Evolutionary conservation across 37 sponge, comb jelly and placozoan genomes (phyloP).

Genomic region (Bolinopsis microptera): DNA sequence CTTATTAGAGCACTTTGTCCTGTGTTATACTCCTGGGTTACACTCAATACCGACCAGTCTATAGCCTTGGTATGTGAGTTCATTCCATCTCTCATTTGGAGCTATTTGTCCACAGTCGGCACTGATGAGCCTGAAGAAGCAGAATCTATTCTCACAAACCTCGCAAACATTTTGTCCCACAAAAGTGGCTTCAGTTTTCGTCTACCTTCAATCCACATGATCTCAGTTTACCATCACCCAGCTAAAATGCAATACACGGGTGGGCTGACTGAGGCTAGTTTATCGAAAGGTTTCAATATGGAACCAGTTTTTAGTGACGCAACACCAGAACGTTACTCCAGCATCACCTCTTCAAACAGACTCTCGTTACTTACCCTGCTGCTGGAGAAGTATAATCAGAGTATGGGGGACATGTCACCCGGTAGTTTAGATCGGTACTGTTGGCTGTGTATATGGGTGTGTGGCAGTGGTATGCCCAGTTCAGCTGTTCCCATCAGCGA

Average conservation of each 20-base stretch:
- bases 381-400: constrained; percentile 32
- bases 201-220: constrained; percentile 49
- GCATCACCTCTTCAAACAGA: constrained; percentile 39
- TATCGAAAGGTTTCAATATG: constrained; percentile 37
- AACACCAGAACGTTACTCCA: background rate
- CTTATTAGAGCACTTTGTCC: background rate
- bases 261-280: constrained; percentile 54
- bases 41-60: constrained; percentile 26
- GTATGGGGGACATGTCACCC: background rate
- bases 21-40: background rate
- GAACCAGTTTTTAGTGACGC: background rate
- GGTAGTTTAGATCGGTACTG: constrained; percentile 32
- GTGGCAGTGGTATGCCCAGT: constrained; percentile 24
- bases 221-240: constrained; percentile 30
- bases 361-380: background rate
- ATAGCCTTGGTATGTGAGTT: background rate
- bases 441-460: constrained; percentile 10
- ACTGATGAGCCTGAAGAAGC: constrained; percentile 1
- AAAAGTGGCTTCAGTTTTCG: background rate
- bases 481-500: background rate
- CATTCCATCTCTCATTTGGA: constrained; percentile 31
- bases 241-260: constrained; percentile 41
- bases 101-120: background rate
- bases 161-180: background rate
- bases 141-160: background rate